Conservation (phyloP, 1,140 invertebrate genomes). For the Papilio glaucus region DNA sequence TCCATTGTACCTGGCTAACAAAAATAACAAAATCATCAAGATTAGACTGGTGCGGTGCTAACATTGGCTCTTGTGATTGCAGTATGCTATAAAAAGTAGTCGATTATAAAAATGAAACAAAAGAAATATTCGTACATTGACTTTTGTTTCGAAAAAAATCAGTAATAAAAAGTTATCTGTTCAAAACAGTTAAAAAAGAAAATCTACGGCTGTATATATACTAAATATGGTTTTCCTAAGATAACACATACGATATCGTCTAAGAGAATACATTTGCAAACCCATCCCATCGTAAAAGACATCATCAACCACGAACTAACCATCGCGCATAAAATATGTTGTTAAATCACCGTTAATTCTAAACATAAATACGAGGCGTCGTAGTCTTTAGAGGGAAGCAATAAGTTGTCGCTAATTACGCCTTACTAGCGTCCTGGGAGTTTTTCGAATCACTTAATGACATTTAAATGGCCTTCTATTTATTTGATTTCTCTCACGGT, state of each 20-base stretch:
- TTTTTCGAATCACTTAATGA: not conserved
- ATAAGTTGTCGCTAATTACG: slow-evolving; percentile 6
- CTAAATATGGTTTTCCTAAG: not conserved
- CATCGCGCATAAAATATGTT: not conserved
- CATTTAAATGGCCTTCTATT: not conserved
- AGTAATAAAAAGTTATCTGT: no score
- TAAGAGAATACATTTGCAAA: not conserved
- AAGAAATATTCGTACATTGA: no score
- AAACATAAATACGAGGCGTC: not conserved
- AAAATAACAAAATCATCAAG: no score
- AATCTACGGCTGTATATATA: not conserved
- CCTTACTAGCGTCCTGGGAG: not conserved
- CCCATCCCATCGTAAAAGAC: not conserved
- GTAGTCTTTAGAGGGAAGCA: not conserved
- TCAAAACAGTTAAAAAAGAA: no score
- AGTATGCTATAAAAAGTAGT: no score
- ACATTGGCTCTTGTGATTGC: no score
- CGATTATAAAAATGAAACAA: no score
- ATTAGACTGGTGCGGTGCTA: no score
- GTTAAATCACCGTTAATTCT: slow-evolving; percentile 17
- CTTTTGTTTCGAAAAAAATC: no score
- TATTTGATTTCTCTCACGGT: not conserved
- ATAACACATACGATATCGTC: not conserved
- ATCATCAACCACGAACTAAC: not conserved
- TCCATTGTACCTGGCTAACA: not conserved